These are phyloP conservation scores for Torymus aiolomorphi DNA, from an alignment of 2,888 invertebrate genomes.

Conservation along the genomic window DNA sequence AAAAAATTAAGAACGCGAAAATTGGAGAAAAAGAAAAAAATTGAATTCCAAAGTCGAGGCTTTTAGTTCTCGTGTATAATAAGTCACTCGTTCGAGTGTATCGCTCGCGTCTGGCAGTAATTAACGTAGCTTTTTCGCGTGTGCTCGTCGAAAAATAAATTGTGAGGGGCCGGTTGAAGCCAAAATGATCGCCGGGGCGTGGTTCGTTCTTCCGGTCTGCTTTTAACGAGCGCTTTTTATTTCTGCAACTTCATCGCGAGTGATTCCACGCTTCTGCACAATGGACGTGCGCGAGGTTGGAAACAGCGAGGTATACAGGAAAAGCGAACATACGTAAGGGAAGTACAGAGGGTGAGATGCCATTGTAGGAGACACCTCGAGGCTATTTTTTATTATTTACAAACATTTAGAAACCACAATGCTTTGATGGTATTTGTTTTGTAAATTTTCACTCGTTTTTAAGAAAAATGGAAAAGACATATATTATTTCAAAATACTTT, in stretches of 20 bases:
- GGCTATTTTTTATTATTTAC: too few species aligned
- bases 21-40: constrained; percentile 19
- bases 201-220: background rate
- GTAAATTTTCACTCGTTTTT: too few species aligned
- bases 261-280: too few species aligned
- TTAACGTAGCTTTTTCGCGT: constrained; percentile 31
- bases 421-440: too few species aligned
- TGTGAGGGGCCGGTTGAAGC: background rate
- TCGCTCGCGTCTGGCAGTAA: constrained; percentile 30
- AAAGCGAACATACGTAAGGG: too few species aligned
- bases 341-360: too few species aligned
- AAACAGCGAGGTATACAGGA: too few species aligned
- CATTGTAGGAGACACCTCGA: too few species aligned
- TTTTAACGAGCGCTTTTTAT: constrained; percentile 35
- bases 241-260: background rate
- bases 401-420: too few species aligned
- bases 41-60: background rate
- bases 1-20: constrained; percentile 43
- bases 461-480: too few species aligned
- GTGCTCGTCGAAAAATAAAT: constrained; percentile 8
- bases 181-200: constrained; percentile 10
- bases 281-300: too few species aligned
- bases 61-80: constrained; percentile 24
- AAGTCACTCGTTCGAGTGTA: constrained; percentile 4
- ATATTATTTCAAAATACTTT: too few species aligned